These are phyloP conservation scores for Probosciger aterrimus DNA, from an alignment of 2,113 vertebrate species.

Conservation along the genomic window DNA sequence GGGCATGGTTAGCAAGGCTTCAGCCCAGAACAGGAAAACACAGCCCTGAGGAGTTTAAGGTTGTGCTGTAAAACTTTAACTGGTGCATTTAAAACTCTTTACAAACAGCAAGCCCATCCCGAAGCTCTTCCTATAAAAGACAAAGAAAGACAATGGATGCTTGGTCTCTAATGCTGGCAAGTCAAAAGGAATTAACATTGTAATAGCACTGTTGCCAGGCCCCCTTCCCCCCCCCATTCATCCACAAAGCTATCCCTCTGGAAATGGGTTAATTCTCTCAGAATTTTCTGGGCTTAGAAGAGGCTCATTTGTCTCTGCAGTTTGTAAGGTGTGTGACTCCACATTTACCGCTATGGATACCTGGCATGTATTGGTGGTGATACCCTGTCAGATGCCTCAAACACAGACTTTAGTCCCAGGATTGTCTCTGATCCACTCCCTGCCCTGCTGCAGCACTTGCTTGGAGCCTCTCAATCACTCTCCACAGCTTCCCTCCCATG, in stretches of 20 bases:
- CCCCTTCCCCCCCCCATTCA: background rate
- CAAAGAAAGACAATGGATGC: background rate
- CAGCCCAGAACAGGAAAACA: background rate
- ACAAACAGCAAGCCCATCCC: fast-evolving
- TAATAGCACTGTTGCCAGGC: background rate
- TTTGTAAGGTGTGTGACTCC: background rate
- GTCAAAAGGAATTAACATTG: background rate
- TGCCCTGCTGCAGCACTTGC: fast-evolving
- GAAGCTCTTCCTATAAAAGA: background rate
- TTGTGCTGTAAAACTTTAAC: background rate
- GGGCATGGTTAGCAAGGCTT: background rate
- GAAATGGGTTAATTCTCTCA: background rate
- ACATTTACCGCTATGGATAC: fast-evolving
- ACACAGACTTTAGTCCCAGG: background rate
- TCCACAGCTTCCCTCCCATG: background rate
- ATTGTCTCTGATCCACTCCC: background rate
- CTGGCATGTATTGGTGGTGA: background rate
- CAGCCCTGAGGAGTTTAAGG: background rate
- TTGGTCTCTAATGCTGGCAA: background rate
- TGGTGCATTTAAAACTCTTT: background rate
- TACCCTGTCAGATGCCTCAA: background rate
- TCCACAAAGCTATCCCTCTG: background rate
- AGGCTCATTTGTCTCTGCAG: background rate
- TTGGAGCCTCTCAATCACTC: background rate
- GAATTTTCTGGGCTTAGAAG: background rate